Percentiles rank a stretch among this genome's conserved stretches.
phyloP scores from a whole-genome alignment of 2,888 invertebrate species.

The Automeris io region DNA sequence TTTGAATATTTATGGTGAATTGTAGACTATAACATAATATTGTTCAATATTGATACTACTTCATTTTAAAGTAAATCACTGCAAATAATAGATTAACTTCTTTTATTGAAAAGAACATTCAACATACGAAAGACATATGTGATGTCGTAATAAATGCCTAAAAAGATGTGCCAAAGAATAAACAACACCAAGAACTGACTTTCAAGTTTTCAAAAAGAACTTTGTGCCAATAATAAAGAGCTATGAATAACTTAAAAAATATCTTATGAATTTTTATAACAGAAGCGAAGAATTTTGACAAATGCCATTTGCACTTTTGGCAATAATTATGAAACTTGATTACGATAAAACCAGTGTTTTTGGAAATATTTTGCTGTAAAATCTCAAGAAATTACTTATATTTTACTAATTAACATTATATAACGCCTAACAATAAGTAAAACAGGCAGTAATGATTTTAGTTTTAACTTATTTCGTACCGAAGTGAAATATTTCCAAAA shows the following conservation, averaged over 20 bases:
- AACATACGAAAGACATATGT: too few relatives aligned
- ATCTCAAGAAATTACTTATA: background rate
- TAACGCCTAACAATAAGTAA: background rate
- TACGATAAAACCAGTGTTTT: background rate
- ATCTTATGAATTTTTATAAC: constrained; percentile 39
- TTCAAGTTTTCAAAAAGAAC: background rate
- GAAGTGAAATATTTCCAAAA: constrained; percentile 12
- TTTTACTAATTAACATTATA: background rate
- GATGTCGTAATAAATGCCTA: too few relatives aligned
- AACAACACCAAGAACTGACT: constrained; percentile 1
- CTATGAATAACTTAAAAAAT: constrained; percentile 30
- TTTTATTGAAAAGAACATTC: too few relatives aligned
- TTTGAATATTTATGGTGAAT: too few relatives aligned
- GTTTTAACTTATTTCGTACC: background rate
- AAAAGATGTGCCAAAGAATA: constrained; percentile 15
- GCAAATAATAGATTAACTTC: too few relatives aligned
- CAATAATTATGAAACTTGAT: background rate
- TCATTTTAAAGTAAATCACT: too few relatives aligned
- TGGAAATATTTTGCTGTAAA: background rate
- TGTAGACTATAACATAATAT: too few relatives aligned
- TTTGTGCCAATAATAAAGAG: constrained; percentile 37
- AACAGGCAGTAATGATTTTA: constrained; percentile 3
- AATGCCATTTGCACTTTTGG: background rate
- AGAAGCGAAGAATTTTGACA: background rate
- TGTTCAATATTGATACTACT: too few relatives aligned